Percentiles rank a stretch among this genome's conserved stretches.
phyloP scores from a whole-genome alignment of 2,113 vertebrate genomes.

The Ondatra zibethicus region DNA sequence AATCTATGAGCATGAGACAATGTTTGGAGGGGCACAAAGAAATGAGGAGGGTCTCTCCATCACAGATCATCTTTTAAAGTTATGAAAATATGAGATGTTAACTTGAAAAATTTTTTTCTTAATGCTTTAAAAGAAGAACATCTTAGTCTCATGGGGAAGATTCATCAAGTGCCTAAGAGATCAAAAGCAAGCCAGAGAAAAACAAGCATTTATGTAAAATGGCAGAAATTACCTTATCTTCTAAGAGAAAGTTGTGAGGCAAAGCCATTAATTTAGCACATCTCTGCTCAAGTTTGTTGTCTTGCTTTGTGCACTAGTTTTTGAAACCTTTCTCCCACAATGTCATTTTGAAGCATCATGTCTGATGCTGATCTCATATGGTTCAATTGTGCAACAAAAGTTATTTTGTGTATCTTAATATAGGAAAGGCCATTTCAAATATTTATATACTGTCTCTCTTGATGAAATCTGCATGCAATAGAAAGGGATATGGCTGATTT shows the following conservation, averaged over 20 bases:
- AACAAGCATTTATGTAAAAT: constrained; percentile 29
- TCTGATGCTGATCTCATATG: background rate
- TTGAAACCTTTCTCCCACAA: constrained; percentile 27
- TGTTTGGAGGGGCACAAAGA: rapidly evolving
- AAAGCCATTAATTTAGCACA: constrained; percentile 58
- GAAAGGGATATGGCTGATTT: constrained; percentile 51
- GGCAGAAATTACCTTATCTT: constrained; percentile 63
- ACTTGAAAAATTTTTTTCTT: background rate
- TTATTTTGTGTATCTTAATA: constrained; percentile 47
- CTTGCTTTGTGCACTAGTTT: constrained; percentile 65
- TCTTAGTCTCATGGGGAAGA: constrained; percentile 3
- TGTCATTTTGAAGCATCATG: constrained; percentile 42
- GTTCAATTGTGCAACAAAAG: background rate
- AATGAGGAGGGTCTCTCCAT: rapidly evolving
- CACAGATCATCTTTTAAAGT: background rate
- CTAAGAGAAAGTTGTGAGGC: constrained; percentile 63
- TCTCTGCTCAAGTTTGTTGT: constrained; percentile 53
- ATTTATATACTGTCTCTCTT: constrained; percentile 42
- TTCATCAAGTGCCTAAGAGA: constrained; percentile 2
- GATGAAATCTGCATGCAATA: background rate
- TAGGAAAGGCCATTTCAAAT: constrained; percentile 35
- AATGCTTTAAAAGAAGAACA: background rate
- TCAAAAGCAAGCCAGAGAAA: constrained; percentile 36
- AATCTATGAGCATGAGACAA: background rate
- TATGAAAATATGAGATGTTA: background rate